Percentiles rank a stretch among this genome's conserved stretches.
Conservation (phyloP, 2,797 vertebrate genomes). For the Valencia hispanica region DNA sequence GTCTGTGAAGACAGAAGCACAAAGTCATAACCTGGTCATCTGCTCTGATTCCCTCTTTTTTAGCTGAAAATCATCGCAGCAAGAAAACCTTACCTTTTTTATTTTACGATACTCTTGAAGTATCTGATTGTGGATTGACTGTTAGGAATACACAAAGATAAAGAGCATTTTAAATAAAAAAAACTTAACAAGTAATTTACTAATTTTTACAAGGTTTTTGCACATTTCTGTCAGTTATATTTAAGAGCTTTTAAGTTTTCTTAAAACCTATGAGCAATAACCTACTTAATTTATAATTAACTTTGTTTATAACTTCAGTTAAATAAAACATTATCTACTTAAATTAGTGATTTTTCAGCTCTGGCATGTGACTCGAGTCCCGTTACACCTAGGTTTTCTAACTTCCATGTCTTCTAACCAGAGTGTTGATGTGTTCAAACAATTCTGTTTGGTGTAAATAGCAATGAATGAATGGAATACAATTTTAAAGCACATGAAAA, state of each 20-base stretch:
- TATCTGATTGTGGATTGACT: constrained; percentile 99
- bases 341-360: neutral
- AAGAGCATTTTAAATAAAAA: neutral
- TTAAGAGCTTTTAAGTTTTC: neutral
- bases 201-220: constrained; percentile 1
- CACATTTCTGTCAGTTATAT: neutral
- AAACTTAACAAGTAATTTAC: neutral
- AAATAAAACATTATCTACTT: neutral
- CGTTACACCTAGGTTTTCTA: neutral
- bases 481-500: neutral
- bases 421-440: neutral
- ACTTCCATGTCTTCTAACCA: neutral
- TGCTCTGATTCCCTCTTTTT: neutral
- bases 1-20: constrained; percentile 80
- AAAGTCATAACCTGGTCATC: constrained; percentile 30
- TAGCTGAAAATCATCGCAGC: neutral
- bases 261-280: neutral
- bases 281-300: neutral
- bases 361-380: neutral
- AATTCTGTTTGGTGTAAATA: neutral
- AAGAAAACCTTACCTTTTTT: constrained; percentile 88
- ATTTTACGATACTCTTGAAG: constrained; percentile 98
- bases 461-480: neutral
- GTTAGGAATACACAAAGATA: constrained; percentile 41
- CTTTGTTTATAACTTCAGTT: neutral